These are phyloP conservation scores for Leucoma salicis DNA, from an alignment of 2,888 invertebrate species.

Conservation along the genomic window DNA sequence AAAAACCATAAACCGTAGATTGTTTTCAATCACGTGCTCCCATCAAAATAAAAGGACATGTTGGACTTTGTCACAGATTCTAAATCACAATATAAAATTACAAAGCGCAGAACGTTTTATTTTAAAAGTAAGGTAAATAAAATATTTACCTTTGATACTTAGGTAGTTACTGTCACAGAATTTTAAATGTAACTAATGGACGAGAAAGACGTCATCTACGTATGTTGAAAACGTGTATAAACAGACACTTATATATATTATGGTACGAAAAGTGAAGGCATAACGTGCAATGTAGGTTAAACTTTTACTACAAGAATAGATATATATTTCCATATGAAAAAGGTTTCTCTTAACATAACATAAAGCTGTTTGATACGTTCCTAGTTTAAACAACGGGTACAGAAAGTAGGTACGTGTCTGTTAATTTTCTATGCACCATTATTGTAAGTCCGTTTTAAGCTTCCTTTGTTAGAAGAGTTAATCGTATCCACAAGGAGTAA, in stretches of 20 bases:
- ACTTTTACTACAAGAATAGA: slow-evolving; percentile 20
- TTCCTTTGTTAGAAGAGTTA: slow-evolving; percentile 7
- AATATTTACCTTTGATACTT: too few relatives aligned
- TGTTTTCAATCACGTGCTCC: too few relatives aligned
- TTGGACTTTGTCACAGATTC: too few relatives aligned
- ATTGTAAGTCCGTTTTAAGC: slow-evolving; percentile 7
- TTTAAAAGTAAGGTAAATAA: too few relatives aligned
- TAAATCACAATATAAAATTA: too few relatives aligned
- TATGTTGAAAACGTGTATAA: neutral
- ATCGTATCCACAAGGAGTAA: too few relatives aligned
- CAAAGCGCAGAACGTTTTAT: too few relatives aligned
- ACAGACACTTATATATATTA: neutral
- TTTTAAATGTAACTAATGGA: neutral
- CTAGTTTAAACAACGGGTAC: slow-evolving; percentile 8
- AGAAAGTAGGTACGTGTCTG: slow-evolving; percentile 1
- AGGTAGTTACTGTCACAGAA: neutral
- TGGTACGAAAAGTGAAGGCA: neutral
- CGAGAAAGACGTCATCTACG: neutral
- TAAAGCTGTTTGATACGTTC: neutral
- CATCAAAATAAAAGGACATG: too few relatives aligned
- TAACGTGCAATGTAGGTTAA: slow-evolving; percentile 9
- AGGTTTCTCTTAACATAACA: slow-evolving; percentile 1
- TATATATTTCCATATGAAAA: slow-evolving; percentile 25
- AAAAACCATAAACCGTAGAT: too few relatives aligned
- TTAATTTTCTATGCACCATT: neutral